Base-by-base conservation (phyloP, 1,140 invertebrate species). In the Acromyrmex charruanus region DNA sequence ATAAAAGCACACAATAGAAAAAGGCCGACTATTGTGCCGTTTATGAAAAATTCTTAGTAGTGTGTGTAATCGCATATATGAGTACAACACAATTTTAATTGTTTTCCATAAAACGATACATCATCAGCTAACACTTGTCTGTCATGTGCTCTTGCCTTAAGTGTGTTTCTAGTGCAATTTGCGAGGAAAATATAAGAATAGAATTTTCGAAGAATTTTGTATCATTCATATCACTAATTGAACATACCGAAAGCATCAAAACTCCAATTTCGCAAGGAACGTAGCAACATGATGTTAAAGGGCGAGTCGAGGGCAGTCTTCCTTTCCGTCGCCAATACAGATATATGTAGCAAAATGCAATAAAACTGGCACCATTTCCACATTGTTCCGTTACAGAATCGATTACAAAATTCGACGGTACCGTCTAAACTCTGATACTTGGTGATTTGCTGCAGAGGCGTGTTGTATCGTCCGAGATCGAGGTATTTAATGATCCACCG, bases 231-330 rank as follows among this genome's bases (percentile, higher is more conserved):
- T 55, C 1, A n/a, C 18, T 55, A 2, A 1, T 55, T 55, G n/a
- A 55, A n/a, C 18, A 55, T 88, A 94, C 93, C 93, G 9, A 91
- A 61, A 77, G 61, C 7, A 1, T 89, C 7, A 0, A 79, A 58
- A 44, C 85, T 66, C n/a, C 89, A 91, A 65, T 80, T 61, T 39
- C 92, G 88, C n/a, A 93, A 0, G 55, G 51, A 35, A 1, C 91
- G 86, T n/a, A 88, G 63, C 0, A 92, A 21, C 0, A 28, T 4
- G 0, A 93, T 51, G 71, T 91, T 93, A 12, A 66, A 12, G 0
- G 90, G 86, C 0, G 87, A 79, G 49, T 94, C 93, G 0, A 94
- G 75, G 2, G 28, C 59, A 2, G 92, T 92, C 25, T 72, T 93
- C 28, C 93, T 91, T 2, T 69, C 55, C 14, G 0, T 49, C 0